Evolutionary conservation across 2,113 vertebrate genomes (phyloP).

Genomic region (Physeter macrocephalus): DNA sequence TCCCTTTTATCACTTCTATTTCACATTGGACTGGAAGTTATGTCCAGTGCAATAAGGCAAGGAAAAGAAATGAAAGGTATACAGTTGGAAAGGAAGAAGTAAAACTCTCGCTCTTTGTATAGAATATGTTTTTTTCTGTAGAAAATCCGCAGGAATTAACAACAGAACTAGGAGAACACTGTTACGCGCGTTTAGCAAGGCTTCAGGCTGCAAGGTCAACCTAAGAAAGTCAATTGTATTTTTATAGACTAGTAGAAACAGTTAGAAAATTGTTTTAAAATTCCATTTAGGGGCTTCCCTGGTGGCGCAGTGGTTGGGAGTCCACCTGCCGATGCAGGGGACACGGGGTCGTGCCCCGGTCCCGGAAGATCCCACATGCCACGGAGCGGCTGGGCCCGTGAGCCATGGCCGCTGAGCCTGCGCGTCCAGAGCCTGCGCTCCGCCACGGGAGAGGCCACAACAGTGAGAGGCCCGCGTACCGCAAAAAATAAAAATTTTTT

Average conservation of each 20-base stretch:
- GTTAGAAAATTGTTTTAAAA: not conserved
- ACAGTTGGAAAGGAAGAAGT: not conserved
- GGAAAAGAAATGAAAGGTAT: not conserved
- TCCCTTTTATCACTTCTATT: not conserved
- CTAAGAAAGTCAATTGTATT: not conserved
- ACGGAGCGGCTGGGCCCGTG: too few species aligned
- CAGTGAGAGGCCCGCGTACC: too few species aligned
- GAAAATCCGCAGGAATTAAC: not conserved
- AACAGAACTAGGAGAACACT: not conserved
- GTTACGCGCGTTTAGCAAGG: not conserved
- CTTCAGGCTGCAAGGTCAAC: not conserved
- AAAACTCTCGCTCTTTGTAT: too few species aligned
- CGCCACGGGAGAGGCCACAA: too few species aligned
- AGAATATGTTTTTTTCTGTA: not conserved
- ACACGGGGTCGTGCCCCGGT: too few species aligned
- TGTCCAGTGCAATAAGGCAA: not conserved
- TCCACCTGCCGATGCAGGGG: too few species aligned
- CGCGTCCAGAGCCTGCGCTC: too few species aligned
- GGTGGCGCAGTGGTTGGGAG: too few species aligned
- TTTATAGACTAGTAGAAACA: not conserved
- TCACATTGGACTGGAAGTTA: not conserved
- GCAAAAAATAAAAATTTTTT: too few species aligned
- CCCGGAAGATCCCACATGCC: too few species aligned
- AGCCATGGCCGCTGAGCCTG: too few species aligned
- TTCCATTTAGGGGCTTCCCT: too few species aligned